Evolutionary conservation across 2,888 invertebrate genomes (phyloP).

Genomic region (Antheraea yamamai): DNA sequence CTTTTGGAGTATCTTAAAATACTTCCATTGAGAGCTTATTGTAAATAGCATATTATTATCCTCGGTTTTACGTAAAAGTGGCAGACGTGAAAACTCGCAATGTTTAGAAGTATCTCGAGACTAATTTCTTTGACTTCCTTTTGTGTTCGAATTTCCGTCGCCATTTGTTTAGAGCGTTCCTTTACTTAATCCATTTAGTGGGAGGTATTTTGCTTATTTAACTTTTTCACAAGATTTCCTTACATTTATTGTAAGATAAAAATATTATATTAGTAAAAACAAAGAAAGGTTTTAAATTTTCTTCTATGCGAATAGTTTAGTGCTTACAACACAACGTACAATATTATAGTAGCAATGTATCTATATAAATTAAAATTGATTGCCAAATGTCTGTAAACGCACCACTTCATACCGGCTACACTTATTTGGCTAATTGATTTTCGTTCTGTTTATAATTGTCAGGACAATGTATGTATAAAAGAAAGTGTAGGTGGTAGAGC

Average conservation of each 20-base stretch:
- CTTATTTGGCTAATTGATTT: too few relatives aligned
- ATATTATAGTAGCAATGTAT: too few relatives aligned
- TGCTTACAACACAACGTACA: too few relatives aligned
- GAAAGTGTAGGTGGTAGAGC: too few relatives aligned
- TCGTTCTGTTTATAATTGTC: too few relatives aligned
- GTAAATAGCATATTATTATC: slow-evolving; percentile 39
- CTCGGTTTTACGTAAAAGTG: slow-evolving; percentile 36
- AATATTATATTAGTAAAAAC: neutral
- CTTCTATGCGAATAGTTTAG: neutral
- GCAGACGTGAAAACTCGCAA: slow-evolving; percentile 44
- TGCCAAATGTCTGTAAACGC: too few relatives aligned
- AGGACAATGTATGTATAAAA: too few relatives aligned
- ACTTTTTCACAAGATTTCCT: slow-evolving; percentile 12
- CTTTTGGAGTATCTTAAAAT: slow-evolving; percentile 35
- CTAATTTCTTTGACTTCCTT: slow-evolving; percentile 45
- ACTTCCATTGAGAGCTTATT: slow-evolving; percentile 44
- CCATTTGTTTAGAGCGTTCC: slow-evolving; percentile 26
- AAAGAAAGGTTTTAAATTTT: neutral
- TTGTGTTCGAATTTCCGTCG: slow-evolving; percentile 34
- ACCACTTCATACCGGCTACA: too few relatives aligned
- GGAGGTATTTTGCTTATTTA: slow-evolving; percentile 21
- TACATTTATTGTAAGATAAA: neutral
- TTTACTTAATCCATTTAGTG: slow-evolving; percentile 28
- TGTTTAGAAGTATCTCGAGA: slow-evolving; percentile 40
- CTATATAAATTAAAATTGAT: too few relatives aligned